A percentile compares a stretch with the other conserved stretches of the same genome.
phyloP scores from a whole-genome alignment of 2,113 vertebrate genomes.

The Heptranchias perlo region DNA sequence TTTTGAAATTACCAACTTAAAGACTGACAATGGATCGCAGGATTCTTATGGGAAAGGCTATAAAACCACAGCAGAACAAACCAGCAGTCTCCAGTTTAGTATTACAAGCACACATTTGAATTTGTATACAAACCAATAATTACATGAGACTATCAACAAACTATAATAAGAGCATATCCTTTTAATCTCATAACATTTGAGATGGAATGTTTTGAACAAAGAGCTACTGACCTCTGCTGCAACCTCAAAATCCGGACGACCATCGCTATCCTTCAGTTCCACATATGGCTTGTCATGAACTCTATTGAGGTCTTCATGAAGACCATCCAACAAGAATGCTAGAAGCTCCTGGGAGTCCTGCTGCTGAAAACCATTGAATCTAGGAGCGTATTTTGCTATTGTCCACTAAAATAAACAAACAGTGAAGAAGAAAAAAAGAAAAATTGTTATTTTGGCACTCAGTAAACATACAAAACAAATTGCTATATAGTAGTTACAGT shows the following conservation, averaged over 20 bases:
- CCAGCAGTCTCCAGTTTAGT: neutral
- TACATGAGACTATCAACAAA: neutral
- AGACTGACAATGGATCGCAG: neutral
- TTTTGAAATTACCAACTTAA: neutral
- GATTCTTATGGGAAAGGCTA: neutral
- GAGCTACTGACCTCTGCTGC: conserved; percentile 79
- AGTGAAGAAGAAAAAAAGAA: neutral
- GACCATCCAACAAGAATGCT: conserved; percentile 94
- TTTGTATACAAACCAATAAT: neutral
- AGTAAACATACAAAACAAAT: neutral
- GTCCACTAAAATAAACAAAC: conserved; percentile 78
- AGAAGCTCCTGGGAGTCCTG: conserved; percentile 96
- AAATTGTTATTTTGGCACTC: conserved; percentile 24
- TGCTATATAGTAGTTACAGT: neutral
- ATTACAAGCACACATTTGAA: neutral
- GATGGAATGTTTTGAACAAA: neutral
- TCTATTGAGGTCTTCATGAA: conserved; percentile 93
- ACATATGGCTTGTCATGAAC: conserved; percentile 97
- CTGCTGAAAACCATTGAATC: conserved; percentile 97
- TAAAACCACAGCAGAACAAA: neutral
- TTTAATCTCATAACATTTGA: neutral
- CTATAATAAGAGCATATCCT: neutral
- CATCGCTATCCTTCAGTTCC: conserved; percentile 92
- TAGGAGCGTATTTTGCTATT: conserved; percentile 95
- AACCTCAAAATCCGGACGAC: conserved; percentile 90